These are phyloP conservation scores for Diceros bicornis DNA, from an alignment of 2,797 vertebrate species.

Conservation along the genomic window DNA sequence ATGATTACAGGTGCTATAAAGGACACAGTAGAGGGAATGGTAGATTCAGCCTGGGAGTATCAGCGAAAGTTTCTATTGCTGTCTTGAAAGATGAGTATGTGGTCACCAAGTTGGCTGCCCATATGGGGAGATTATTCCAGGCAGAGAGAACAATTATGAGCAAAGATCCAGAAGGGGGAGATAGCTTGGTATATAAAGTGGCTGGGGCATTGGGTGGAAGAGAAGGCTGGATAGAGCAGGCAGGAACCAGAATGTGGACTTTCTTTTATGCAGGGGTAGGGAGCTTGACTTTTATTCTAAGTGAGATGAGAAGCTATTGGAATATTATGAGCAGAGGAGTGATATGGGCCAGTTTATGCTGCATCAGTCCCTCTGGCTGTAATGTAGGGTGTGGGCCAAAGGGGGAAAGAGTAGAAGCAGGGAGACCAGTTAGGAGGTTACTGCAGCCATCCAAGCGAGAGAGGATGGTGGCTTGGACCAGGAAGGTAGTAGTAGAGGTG, in stretches of 20 bases:
- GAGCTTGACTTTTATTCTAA: conserved; percentile 26
- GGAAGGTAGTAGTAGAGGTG: neutral
- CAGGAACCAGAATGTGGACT: neutral
- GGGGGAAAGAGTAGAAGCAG: neutral
- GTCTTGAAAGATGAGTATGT: conserved; percentile 55
- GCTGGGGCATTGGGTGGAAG: neutral
- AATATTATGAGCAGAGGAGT: conserved; percentile 41
- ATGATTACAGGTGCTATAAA: neutral
- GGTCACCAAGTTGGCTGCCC: neutral
- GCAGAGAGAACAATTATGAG: conserved; percentile 3
- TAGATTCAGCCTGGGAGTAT: neutral
- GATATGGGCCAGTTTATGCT: neutral
- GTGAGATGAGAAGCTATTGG: conserved; percentile 23
- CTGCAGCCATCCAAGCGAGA: neutral
- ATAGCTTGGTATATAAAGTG: neutral
- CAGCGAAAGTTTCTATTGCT: conserved; percentile 51
- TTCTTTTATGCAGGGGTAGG: neutral
- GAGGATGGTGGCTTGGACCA: neutral
- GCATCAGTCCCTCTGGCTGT: neutral
- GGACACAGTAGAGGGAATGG: neutral
- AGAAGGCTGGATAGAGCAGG: neutral
- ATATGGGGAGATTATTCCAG: conserved; percentile 35
- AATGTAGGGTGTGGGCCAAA: neutral
- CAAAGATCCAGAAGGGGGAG: conserved; percentile 54
- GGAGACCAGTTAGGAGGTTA: neutral